Base-by-base conservation (phyloP, 1,140 invertebrate species). In the Trachymyrmex septentrionalis region DNA sequence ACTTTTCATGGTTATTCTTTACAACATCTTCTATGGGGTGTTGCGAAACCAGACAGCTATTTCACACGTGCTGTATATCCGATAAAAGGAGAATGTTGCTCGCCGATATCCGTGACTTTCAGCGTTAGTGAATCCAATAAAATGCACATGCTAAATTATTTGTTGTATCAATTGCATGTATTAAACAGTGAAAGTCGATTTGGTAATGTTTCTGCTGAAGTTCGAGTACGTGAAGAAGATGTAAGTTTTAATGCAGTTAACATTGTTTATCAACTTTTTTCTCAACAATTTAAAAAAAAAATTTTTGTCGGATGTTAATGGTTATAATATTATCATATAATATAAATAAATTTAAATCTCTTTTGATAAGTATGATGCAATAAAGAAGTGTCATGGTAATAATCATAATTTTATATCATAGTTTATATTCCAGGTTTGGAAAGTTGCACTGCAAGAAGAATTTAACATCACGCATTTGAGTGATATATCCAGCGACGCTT, bases 1-100 rank as follows among this genome's bases (percentile, higher is more conserved):
- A 94, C 93, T 38, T 96, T 96, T 90, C 94, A 96, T 89, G 96
- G 95, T n/a, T 96, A 95, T 75, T 93, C 95, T 67, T 92, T 96
- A 19, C 94, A 95, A 89, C 93, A 93, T 59, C 92, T 96, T 30
- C 92, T 96, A 66, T 95, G 95, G 90, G 95, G 95, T 67, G 73
- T 94, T 1, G 92, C 92, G 3, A 93, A 91, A 77, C 92, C 95
- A 44, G 92, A 92, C 48, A 95, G 92, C 88, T 96, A 96, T 90
- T 96, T 94, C 86, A 95, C 93, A n/a, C 93, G 91, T 86, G 94
- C 95, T 5, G 48, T 96, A 14, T 96, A 94, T 91, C 95, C 95
- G 4, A 72, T 87, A 30, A 89, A 91, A 55, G 16, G 86, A 7
- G 92, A 94, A 50, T 96, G 95, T 82, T 96, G 96, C 69, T 95